Base-by-base conservation (phyloP, 2,113 vertebrate species). In the Protobothrops mucrosquamatus region DNA sequence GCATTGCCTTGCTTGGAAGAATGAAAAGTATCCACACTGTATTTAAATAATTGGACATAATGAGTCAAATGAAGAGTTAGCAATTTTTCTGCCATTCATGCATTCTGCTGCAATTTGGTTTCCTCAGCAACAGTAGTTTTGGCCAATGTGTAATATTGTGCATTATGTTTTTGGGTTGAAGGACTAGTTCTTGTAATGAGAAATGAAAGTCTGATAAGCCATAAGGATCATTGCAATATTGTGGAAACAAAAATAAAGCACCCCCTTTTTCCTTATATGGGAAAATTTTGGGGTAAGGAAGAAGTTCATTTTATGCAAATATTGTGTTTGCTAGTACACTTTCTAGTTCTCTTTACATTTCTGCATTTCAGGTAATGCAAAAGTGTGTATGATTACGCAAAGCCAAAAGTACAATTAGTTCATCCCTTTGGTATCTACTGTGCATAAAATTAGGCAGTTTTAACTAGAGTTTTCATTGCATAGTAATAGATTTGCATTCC, bases 41-140 rank as follows among this genome's bases (percentile, higher is more conserved):
- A 96, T 95, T 94, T 95, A 91, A 95, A 91, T 91, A 94, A 91
- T 90, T 94, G 87, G 56, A 0, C 94, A 93, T 92, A 87, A 95
- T 94, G 93, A 91, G 55, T 88, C 55, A 90, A 93, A 64, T 87
- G 74, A 90, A 96, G 91, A 87, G 93, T 94, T 93, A 95, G 94
- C 90, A 92, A 94, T 93, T 94, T 85, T 93, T 94, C 92, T 91
- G 96, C 93, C 95, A 92, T 95, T 96, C 93, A 90, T 91, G 87
- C 81, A 92, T 39, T 90, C 96, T 94, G 87, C 93, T 95, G 92
- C 93, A 51, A 90, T 97, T 95, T 96, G 95, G 74, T 93, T 92
- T 92, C 61, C 55, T 29, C 92, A 64, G 51, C 46, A 93, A 61
- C 87, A 96, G 92, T 46, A 93, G 51, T 95, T 97, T 93, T 0